These are phyloP conservation scores for Scaptomyza flava DNA, from an alignment of 2,888 invertebrate species.

Conservation along the genomic window DNA sequence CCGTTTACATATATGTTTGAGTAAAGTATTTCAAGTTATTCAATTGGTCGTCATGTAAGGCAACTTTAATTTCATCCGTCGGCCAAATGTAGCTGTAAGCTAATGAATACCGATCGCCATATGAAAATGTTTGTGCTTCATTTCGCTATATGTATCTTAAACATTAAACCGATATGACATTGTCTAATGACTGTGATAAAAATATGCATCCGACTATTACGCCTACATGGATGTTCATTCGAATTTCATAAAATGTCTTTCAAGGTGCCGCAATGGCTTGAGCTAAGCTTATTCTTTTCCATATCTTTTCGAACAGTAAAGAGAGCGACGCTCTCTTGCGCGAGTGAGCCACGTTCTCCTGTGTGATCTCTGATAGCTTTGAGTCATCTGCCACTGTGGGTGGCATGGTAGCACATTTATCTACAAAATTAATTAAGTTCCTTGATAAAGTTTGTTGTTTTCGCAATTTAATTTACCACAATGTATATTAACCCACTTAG, in stretches of 20 bases:
- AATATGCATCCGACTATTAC: neutral
- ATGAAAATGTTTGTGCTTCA: slow-evolving; percentile 14
- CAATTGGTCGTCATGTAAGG: slow-evolving; percentile 54
- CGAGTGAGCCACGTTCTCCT: too few species aligned
- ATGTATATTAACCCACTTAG: neutral
- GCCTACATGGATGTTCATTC: neutral
- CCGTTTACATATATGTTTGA: slow-evolving; percentile 14
- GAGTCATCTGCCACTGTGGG: too few species aligned
- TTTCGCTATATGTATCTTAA: slow-evolving; percentile 7
- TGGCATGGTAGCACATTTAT: neutral
- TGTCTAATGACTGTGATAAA: slow-evolving; percentile 8
- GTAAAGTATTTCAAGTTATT: slow-evolving; percentile 48
- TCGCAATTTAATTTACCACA: neutral
- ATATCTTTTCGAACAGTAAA: neutral
- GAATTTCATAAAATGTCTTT: slow-evolving; percentile 19
- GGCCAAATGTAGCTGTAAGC: slow-evolving; percentile 36
- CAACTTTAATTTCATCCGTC: slow-evolving; percentile 44
- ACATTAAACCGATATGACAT: slow-evolving; percentile 26
- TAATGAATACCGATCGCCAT: slow-evolving; percentile 32
- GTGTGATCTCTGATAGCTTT: too few species aligned
- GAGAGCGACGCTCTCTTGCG: too few species aligned
- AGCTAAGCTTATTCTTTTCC: neutral
- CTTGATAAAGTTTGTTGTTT: neutral
- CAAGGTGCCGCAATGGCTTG: slow-evolving; percentile 15
- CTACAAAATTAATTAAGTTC: neutral